Evolutionary conservation across 2,888 invertebrate genomes (phyloP).

Genomic region (Perithous albicinctus): DNA sequence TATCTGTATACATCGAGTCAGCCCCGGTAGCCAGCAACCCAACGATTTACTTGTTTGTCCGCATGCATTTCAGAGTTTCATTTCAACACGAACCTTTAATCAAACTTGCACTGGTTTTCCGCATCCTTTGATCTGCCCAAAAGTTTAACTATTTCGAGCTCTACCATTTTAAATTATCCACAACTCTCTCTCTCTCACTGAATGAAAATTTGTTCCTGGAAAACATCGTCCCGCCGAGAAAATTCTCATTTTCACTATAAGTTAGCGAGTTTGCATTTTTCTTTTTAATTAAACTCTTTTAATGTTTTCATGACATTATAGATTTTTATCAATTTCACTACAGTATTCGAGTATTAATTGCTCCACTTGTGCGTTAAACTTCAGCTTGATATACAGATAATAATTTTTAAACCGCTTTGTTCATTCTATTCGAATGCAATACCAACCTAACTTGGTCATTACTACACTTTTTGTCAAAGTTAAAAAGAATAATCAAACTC

Average conservation of each 20-base stretch:
- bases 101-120: constrained; percentile 37
- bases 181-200: neutral
- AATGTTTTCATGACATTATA: too few relatives aligned
- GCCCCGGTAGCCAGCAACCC: neutral
- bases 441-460: too few relatives aligned
- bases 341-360: too few relatives aligned
- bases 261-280: too few relatives aligned
- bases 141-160: constrained; percentile 27
- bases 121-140: constrained; percentile 50
- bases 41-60: constrained; percentile 50
- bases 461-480: too few relatives aligned
- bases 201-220: constrained; percentile 25
- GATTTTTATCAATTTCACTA: too few relatives aligned
- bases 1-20: neutral
- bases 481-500: too few relatives aligned
- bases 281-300: too few relatives aligned
- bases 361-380: too few relatives aligned
- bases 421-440: too few relatives aligned
- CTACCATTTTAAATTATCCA: constrained; percentile 1
- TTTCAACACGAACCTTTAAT: constrained; percentile 46
- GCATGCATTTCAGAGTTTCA: constrained; percentile 43
- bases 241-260: neutral
- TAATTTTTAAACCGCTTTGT: too few relatives aligned
- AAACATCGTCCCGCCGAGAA: constrained; percentile 1
- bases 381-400: too few relatives aligned